These are phyloP conservation scores for Leptura quadrifasciata DNA, from an alignment of 2,888 invertebrate species.

Conservation along the genomic window DNA sequence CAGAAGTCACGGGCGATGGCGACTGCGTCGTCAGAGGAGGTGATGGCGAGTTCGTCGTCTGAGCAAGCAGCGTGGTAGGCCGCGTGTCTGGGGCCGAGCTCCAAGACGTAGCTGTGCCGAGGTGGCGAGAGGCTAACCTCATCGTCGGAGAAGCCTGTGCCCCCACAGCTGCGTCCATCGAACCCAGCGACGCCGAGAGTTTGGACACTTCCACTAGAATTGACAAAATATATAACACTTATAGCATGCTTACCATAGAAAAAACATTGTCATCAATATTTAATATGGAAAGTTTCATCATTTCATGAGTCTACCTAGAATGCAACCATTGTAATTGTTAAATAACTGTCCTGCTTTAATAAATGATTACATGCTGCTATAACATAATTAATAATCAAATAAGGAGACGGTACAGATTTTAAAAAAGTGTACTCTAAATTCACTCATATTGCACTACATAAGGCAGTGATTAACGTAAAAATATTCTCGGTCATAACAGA, in stretches of 20 bases:
- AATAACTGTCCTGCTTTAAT: no score
- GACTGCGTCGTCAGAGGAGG: slow-evolving; percentile 73
- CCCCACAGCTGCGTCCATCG: slow-evolving; percentile 74
- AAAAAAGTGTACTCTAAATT: no score
- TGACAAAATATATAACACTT: slow-evolving; percentile 34
- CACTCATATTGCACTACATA: no score
- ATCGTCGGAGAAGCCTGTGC: slow-evolving; percentile 86
- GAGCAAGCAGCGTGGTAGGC: slow-evolving; percentile 73
- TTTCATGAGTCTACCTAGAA: no score
- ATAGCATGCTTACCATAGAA: background rate
- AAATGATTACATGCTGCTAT: no score
- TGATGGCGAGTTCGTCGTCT: slow-evolving; percentile 70
- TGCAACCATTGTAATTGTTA: no score
- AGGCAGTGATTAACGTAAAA: no score
- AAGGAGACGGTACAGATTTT: no score
- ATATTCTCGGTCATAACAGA: no score
- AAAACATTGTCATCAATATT: background rate
- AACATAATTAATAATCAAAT: no score
- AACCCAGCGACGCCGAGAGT: slow-evolving; percentile 78
- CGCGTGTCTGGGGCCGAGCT: slow-evolving; percentile 77
- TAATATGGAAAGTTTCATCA: background rate
- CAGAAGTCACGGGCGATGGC: slow-evolving; percentile 72
- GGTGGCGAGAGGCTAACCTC: slow-evolving; percentile 83
- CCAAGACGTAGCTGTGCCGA: slow-evolving; percentile 79
- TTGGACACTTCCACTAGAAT: slow-evolving; percentile 73